Percentiles rank a stretch among this genome's conserved stretches.
Evolutionary conservation across 2,113 vertebrate genomes (phyloP).

Genomic region (Cervus canadensis): DNA sequence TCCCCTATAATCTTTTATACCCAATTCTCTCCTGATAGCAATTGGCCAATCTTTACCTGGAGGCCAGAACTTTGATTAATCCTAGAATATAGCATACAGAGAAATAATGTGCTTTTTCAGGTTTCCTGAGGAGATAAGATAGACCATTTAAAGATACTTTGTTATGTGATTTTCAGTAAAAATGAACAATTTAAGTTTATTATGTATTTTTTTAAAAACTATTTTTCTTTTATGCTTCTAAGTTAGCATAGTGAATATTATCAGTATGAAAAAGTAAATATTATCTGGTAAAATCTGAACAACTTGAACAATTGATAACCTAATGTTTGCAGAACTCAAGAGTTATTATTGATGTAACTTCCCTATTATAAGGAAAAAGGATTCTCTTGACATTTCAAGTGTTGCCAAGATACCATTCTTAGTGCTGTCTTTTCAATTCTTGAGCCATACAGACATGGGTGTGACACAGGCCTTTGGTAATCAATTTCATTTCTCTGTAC

Average conservation of each 20-base stretch:
- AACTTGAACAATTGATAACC: neutral
- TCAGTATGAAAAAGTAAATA: neutral
- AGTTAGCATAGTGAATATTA: neutral
- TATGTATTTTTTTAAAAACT: neutral
- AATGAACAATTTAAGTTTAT: slow-evolving; percentile 15
- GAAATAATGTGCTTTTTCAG: neutral
- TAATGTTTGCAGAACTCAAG: neutral
- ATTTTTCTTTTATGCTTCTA: neutral
- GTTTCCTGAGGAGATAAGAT: neutral
- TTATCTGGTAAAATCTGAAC: slow-evolving; percentile 2
- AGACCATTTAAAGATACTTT: slow-evolving; percentile 15
- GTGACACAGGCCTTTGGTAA: neutral
- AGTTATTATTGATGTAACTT: neutral
- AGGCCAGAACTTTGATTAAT: slow-evolving; percentile 61
- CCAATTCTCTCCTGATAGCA: slow-evolving; percentile 36
- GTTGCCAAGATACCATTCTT: neutral
- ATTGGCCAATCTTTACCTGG: slow-evolving; percentile 45
- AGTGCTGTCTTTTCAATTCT: neutral
- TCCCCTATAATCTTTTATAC: neutral
- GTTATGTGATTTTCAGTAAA: slow-evolving; percentile 2
- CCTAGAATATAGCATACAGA: slow-evolving; percentile 35
- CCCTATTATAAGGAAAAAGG: neutral
- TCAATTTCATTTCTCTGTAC: neutral
- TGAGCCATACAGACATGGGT: neutral
- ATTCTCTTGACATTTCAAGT: neutral